phyloP scores from a whole-genome alignment of 2,113 vertebrate species.

The Gallinago jamesoni region DNA sequence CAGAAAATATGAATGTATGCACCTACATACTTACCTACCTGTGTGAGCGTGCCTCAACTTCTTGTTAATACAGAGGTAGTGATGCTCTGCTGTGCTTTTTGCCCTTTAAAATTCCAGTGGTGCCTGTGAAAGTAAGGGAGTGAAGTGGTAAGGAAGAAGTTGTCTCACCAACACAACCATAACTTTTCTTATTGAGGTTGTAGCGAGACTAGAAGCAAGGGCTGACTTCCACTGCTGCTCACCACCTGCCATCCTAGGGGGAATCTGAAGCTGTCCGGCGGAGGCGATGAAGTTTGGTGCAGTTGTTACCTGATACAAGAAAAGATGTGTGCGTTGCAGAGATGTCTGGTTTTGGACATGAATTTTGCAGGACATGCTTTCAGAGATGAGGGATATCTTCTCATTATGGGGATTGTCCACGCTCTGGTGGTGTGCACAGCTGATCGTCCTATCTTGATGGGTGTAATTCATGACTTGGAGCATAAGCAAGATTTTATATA shows the following conservation, averaged over 20 bases:
- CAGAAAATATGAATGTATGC: neutral
- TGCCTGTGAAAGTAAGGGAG: neutral
- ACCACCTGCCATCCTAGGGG: neutral
- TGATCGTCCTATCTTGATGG: neutral
- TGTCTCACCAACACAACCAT: neutral
- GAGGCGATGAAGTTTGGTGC: neutral
- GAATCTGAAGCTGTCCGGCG: neutral
- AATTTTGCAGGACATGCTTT: neutral
- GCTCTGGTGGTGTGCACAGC: neutral
- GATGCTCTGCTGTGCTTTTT: neutral
- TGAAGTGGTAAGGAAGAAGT: neutral
- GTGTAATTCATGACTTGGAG: neutral
- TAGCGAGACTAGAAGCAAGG: rapidly evolving
- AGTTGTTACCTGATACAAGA: neutral
- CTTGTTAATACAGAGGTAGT: neutral
- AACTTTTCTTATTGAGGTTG: neutral
- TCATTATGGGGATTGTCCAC: rapidly evolving
- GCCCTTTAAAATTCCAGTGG: neutral
- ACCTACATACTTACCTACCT: neutral
- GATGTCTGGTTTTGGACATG: neutral
- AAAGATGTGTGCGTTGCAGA: neutral
- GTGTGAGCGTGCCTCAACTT: neutral
- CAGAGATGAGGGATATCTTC: neutral
- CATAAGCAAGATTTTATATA: rapidly evolving
- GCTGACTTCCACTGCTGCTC: neutral